A percentile compares a stretch with the other conserved stretches of the same genome.
These are phyloP conservation scores for Bursaphelenchus okinawaensis DNA, from an alignment of 2,888 invertebrate species.

Conservation along the genomic window DNA sequence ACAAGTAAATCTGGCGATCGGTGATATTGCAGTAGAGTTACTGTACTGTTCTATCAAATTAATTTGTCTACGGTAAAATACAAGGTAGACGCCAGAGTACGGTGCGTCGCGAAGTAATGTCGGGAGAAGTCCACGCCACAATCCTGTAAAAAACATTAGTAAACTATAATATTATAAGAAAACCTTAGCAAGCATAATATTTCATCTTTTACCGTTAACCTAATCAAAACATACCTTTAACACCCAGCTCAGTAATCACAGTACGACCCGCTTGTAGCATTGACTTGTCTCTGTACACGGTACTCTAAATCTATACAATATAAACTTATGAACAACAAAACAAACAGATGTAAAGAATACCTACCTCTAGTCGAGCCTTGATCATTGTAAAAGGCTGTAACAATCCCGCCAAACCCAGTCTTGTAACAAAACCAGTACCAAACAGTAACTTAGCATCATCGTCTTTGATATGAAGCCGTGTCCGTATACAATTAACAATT, in stretches of 20 bases:
- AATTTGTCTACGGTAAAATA: conserved; percentile 27
- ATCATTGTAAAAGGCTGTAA: conserved; percentile 25
- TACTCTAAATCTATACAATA: conserved; percentile 17
- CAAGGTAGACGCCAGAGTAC: conserved; percentile 29
- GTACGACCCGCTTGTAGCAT: conserved; percentile 13
- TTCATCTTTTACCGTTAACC: too few species aligned
- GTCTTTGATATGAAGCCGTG: conserved; percentile 11
- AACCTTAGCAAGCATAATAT: conserved; percentile 14
- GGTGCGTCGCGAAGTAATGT: conserved; percentile 29
- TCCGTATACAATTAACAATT: conserved; percentile 8
- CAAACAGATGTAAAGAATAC: conserved; percentile 2
- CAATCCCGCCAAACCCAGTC: conserved; percentile 17
- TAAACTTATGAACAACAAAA: conserved; percentile 15
- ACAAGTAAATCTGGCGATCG: conserved; percentile 15
- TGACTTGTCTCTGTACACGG: conserved; percentile 19
- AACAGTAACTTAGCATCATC: conserved; percentile 12
- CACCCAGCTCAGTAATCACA: conserved; percentile 20
- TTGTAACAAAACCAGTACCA: conserved; percentile 21
- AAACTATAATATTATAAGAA: neutral
- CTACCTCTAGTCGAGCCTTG: conserved; percentile 28
- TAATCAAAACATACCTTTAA: too few species aligned
- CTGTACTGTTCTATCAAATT: conserved; percentile 10
- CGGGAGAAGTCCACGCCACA: conserved; percentile 23
- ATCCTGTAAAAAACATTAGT: conserved; percentile 6
- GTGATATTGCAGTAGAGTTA: conserved; percentile 4